Evolutionary conservation across 1,140 invertebrate genomes (phyloP), one percentile per base, ranked within the genome.

Genomic region (Zaprionus kolodkinae): DNA sequence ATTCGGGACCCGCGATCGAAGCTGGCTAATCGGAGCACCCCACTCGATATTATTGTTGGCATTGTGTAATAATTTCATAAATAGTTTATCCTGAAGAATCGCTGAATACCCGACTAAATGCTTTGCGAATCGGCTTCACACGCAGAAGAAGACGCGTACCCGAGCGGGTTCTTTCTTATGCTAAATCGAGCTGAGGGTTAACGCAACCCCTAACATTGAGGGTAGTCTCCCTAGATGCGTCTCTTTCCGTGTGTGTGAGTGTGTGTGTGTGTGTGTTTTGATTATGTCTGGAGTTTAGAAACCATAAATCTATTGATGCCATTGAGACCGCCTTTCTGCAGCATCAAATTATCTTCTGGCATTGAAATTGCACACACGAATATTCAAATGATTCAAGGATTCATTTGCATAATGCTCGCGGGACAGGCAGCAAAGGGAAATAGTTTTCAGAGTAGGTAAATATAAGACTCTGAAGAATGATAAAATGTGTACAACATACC

Each of bases 231-330:
- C 50, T 43, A 6, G n/a, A 25, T 30, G 30, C 62, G 40, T 40
- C 25, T 17, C 2, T 56, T 17, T 7, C 3, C 6, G n/a, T 40
- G 63, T 55, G 40, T 66, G 54, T 6, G 45, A 1, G 45, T 85
- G 73, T 85, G 83, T 88, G 40, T 13, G 45, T 5, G 45, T 85
- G 73, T 85, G 83, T 88, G 85, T 89, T 88, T 88, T 89, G 85
- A 89, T 89, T 89, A 81, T 75, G 75, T 73, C 75, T 78, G 52
- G 75, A 88, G 81, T 88, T 88, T 88, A 85, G 85, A 89, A 89
- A 89, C 85, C 81, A 85, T 89, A 89, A 89, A 89, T 89, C 86
- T 89, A 89, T 89, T 89, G 85, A 89, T 85, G 81, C 62, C 85
- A 83, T 88, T 89, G 85, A 88, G 83, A 80, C 70, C 78, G 80